Evolutionary conservation across 2,888 invertebrate species (phyloP).

Genomic region (Cataglyphis cursor): DNA sequence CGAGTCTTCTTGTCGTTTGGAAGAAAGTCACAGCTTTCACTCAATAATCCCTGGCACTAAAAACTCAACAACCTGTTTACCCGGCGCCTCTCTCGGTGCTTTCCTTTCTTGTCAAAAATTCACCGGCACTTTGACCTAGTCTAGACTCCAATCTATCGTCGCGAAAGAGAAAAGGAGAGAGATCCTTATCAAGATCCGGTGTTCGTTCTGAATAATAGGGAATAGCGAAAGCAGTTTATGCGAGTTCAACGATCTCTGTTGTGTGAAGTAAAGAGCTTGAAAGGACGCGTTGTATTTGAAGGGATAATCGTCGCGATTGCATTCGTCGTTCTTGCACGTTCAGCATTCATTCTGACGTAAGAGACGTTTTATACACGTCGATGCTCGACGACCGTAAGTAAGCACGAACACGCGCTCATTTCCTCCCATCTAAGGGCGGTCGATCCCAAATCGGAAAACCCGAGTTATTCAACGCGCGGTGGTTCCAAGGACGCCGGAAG

Average conservation of each 20-base stretch:
- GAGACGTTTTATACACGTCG: constrained; percentile 43
- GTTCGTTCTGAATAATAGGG: constrained; percentile 16
- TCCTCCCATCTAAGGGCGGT: constrained; percentile 65
- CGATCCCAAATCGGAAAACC: constrained; percentile 72
- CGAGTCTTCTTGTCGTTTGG: constrained; percentile 48
- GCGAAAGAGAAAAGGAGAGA: not conserved
- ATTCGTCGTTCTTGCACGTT: not conserved
- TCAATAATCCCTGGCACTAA: constrained; percentile 51
- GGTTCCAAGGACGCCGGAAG: constrained; percentile 53
- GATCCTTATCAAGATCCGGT: constrained; percentile 19
- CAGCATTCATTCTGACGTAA: constrained; percentile 47
- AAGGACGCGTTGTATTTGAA: constrained; percentile 11
- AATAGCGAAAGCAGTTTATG: constrained; percentile 26
- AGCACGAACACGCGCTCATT: constrained; percentile 35
- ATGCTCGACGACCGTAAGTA: constrained; percentile 42
- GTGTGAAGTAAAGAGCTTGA: not conserved
- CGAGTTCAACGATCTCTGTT: constrained; percentile 1
- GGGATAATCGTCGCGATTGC: constrained; percentile 6
- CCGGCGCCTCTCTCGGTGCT: constrained; percentile 21
- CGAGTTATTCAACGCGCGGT: constrained; percentile 76
- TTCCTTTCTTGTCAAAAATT: constrained; percentile 52
- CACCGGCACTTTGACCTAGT: not conserved
- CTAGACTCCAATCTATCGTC: not conserved
- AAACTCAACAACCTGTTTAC: constrained; percentile 39
- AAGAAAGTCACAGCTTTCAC: constrained; percentile 76